Conservation (phyloP, 2,888 invertebrate species). For the Metopia argyrocephala region DNA sequence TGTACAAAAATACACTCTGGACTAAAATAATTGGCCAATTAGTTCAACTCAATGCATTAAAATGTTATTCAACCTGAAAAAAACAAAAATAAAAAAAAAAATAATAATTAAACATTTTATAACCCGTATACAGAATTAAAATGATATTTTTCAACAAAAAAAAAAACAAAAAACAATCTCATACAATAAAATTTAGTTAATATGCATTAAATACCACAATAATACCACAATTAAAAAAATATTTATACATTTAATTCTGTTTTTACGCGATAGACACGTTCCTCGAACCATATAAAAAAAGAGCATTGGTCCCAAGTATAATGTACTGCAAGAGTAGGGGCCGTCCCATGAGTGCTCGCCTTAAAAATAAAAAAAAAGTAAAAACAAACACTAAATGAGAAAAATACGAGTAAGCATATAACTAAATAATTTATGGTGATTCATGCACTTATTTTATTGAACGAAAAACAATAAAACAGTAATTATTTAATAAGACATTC, state of each 20-base stretch:
- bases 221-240: not conserved
- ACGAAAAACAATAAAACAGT: no score
- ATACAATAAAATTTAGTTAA: not conserved
- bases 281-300: no score
- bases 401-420: no score
- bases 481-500: no score
- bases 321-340: no score
- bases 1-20: constrained; percentile 29
- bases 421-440: no score
- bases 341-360: no score
- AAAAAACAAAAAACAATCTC: not conserved
- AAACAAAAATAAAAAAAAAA: constrained; percentile 5
- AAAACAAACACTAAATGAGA: no score
- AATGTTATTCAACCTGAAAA: constrained; percentile 60
- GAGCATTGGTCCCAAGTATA: no score
- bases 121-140: not conserved
- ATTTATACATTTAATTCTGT: not conserved
- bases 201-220: not conserved
- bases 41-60: constrained; percentile 51
- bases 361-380: no score
- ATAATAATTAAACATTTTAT: not conserved
- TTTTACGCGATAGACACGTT: no score
- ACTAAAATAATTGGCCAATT: constrained; percentile 61
- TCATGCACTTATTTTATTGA: no score
- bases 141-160: constrained; percentile 9